These are phyloP conservation scores for Cephalopterus ornatus DNA, from an alignment of 2,113 vertebrate genomes.

Conservation along the genomic window DNA sequence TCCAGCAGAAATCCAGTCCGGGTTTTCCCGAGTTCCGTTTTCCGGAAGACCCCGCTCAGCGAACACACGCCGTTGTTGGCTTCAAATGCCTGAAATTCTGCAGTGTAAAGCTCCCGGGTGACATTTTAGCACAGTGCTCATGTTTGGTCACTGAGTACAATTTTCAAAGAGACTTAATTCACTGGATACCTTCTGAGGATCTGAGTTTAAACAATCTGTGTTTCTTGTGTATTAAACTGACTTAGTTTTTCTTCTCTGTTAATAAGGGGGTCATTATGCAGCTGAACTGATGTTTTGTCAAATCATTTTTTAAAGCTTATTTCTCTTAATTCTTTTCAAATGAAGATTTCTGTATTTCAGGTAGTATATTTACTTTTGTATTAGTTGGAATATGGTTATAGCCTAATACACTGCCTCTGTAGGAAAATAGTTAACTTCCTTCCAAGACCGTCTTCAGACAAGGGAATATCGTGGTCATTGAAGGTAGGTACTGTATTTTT, in stretches of 20 bases:
- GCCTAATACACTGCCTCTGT: constrained; percentile 47
- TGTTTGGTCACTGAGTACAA: neutral
- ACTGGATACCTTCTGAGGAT: neutral
- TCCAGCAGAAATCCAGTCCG: too few relatives aligned
- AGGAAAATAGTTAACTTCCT: constrained; percentile 8
- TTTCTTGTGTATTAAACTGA: constrained; percentile 33
- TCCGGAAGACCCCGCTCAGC: neutral
- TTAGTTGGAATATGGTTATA: constrained; percentile 56
- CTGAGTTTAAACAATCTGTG: neutral
- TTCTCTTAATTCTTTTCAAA: constrained; percentile 36
- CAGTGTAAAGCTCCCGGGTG: neutral
- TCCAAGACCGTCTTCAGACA: constrained; percentile 20
- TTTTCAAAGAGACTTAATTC: neutral
- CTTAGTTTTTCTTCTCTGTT: constrained; percentile 26
- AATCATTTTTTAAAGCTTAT: constrained; percentile 9
- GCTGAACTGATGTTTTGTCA: constrained; percentile 32
- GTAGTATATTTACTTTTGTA: constrained; percentile 27
- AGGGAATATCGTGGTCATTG: constrained; percentile 52
- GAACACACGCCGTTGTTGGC: constrained; percentile 16
- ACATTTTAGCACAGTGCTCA: neutral
- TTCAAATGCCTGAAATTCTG: constrained; percentile 12
- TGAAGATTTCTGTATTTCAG: constrained; percentile 37
- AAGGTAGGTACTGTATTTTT: constrained; percentile 63
- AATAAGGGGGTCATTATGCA: neutral
- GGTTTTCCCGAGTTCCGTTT: too few relatives aligned